Evolutionary conservation across 1,140 invertebrate species (phyloP).

Genomic region (Trichonephila inaurata): DNA sequence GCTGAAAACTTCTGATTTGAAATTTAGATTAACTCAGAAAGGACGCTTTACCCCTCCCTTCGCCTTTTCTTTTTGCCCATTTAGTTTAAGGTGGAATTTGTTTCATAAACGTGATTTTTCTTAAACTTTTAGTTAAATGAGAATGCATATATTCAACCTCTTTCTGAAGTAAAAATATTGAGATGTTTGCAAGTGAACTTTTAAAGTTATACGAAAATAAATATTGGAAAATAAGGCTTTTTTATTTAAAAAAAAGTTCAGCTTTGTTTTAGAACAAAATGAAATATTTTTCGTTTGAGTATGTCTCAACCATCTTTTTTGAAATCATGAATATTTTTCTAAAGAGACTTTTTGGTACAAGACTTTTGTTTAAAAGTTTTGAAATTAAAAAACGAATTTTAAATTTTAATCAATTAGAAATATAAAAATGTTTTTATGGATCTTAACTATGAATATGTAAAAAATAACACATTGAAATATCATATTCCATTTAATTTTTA

Average conservation of each 20-base stretch:
- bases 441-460: too few relatives aligned
- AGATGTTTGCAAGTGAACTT: not conserved
- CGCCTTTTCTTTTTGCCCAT: not conserved
- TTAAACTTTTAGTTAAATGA: slow-evolving; percentile 37
- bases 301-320: not conserved
- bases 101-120: slow-evolving; percentile 46
- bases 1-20: slow-evolving; percentile 60
- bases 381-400: not conserved
- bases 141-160: slow-evolving; percentile 46
- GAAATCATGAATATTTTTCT: too few relatives aligned
- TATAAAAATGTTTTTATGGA: not conserved
- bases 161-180: not conserved
- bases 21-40: slow-evolving; percentile 70
- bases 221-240: not conserved
- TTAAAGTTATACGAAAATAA: not conserved
- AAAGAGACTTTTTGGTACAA: too few relatives aligned
- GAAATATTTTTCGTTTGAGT: not conserved
- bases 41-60: not conserved
- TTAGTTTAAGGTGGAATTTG: slow-evolving; percentile 19
- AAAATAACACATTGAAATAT: too few relatives aligned
- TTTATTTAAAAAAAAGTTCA: not conserved
- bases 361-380: too few relatives aligned
- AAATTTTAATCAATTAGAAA: not conserved
- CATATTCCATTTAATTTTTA: too few relatives aligned
- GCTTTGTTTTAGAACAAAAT: not conserved